Conservation (phyloP, 2,888 invertebrate species). For the Diadegma fenestrale region DNA sequence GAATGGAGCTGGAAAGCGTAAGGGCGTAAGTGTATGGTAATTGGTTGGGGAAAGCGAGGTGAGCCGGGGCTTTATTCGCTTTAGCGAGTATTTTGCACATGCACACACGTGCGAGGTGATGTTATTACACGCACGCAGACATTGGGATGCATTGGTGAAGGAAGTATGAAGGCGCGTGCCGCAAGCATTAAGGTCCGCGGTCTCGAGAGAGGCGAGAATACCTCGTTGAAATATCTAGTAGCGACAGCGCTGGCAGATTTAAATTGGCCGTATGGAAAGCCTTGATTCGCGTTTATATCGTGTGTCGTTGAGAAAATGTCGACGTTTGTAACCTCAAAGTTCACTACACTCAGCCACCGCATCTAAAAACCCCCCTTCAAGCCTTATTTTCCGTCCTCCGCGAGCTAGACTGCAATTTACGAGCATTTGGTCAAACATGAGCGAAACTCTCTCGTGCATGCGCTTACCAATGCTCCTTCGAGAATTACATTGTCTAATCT, state of each 20-base stretch:
- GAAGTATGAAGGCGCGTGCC: constrained; percentile 54
- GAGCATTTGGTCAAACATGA: constrained; percentile 34
- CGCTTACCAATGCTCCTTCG: constrained; percentile 1
- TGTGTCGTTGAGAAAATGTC: constrained; percentile 62
- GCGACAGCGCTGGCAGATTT: constrained; percentile 69
- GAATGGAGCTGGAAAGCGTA: neutral
- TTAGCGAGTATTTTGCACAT: neutral
- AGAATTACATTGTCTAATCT: constrained; percentile 57
- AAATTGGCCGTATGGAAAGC: constrained; percentile 65
- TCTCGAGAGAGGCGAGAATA: constrained; percentile 59
- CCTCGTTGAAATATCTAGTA: constrained; percentile 69
- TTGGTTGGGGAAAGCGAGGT: neutral
- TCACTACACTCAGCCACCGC: constrained; percentile 51
- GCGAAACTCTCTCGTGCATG: constrained; percentile 1
- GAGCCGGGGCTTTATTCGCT: neutral
- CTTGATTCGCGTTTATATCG: constrained; percentile 30
- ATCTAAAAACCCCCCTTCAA: constrained; percentile 33
- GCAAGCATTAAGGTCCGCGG: constrained; percentile 45
- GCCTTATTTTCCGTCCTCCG: neutral
- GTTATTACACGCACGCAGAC: neutral
- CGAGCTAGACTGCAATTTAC: constrained; percentile 42
- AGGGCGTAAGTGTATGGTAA: neutral
- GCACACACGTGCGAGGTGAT: neutral
- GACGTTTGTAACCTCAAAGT: constrained; percentile 57
- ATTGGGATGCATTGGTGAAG: neutral